Conservation (phyloP, 1,140 invertebrate species). For the Muscidifurax raptorellus region DNA sequence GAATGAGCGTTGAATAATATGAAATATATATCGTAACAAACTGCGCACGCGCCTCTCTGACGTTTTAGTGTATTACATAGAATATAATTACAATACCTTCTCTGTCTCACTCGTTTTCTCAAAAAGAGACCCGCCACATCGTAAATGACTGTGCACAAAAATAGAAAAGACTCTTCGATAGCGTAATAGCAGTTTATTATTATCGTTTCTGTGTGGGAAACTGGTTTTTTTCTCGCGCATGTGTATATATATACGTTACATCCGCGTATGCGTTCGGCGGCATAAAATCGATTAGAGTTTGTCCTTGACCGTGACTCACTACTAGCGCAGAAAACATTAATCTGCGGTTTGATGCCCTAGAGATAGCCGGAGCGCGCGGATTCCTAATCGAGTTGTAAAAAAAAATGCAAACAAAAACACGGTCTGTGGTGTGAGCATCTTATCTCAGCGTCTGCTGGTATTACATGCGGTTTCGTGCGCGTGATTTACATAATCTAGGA, state of each 20-base stretch:
- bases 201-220: neutral
- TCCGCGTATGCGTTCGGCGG: neutral
- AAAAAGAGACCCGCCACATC: neutral
- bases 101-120: neutral
- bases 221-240: neutral
- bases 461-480: neutral
- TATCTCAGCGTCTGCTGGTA: neutral
- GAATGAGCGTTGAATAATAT: slow-evolving; percentile 10
- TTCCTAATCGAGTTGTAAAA: neutral
- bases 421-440: neutral
- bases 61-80: neutral
- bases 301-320: slow-evolving; percentile 12
- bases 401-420: slow-evolving; percentile 1
- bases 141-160: neutral
- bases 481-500: neutral
- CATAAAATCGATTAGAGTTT: neutral
- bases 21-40: slow-evolving; percentile 11
- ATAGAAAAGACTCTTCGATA: slow-evolving; percentile 17
- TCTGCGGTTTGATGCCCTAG: slow-evolving; percentile 19
- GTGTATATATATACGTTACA: neutral
- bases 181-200: slow-evolving; percentile 11
- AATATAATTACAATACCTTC: neutral
- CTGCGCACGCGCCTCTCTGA: neutral
- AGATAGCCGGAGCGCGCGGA: neutral
- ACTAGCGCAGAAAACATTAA: neutral